Conservation (phyloP, 2,888 invertebrate species). For the Sminthurinus aureus region DNA sequence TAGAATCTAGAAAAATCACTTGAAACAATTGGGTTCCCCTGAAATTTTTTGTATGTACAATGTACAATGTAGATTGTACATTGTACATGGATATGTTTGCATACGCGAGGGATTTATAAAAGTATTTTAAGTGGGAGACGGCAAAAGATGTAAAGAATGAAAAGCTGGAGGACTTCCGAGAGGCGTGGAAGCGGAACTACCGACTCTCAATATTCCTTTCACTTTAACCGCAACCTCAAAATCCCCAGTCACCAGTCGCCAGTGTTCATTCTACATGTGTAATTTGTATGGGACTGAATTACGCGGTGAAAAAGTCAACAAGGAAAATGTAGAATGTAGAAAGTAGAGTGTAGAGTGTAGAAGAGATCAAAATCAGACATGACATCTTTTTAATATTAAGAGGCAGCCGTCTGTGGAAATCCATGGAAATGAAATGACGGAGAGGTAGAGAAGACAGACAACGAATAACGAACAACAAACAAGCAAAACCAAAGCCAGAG, state of each 20-base stretch:
- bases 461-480: too few species aligned
- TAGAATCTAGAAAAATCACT: too few species aligned
- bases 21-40: too few species aligned
- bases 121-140: not conserved
- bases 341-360: not conserved
- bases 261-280: not conserved
- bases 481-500: too few species aligned
- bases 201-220: not conserved
- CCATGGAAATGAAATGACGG: not conserved
- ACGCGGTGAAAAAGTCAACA: not conserved
- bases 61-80: too few species aligned
- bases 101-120: not conserved
- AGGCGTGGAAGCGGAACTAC: constrained; percentile 31
- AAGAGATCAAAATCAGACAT: constrained; percentile 36
- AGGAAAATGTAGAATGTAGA: constrained; percentile 26
- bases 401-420: not conserved
- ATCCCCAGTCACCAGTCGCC: too few species aligned
- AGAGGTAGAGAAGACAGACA: not conserved
- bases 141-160: not conserved
- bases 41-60: too few species aligned
- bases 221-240: constrained; percentile 2
- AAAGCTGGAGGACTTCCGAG: not conserved
- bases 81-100: not conserved
- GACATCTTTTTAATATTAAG: constrained; percentile 34
- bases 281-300: not conserved